phyloP scores from a whole-genome alignment of 2,113 vertebrate species.

The Scartelaos histophorus region DNA sequence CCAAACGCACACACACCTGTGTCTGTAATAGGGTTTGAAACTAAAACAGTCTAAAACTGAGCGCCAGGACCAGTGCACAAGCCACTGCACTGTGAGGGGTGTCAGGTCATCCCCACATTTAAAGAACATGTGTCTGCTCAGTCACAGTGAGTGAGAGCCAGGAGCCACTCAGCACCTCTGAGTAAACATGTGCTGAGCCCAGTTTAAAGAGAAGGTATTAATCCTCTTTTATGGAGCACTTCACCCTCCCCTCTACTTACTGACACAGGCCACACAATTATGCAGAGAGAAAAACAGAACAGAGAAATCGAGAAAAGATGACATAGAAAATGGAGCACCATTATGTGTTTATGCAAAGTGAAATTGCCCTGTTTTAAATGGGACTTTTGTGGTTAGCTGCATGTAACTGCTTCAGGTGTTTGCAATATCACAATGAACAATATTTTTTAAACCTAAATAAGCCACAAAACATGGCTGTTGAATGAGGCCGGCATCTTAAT shows the following conservation, averaged over 20 bases:
- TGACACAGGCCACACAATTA: constrained; percentile 18
- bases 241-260: constrained; percentile 28
- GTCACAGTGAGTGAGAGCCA: constrained; percentile 24
- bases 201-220: constrained; percentile 53
- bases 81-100: background rate
- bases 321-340: constrained; percentile 9
- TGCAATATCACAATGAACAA: constrained; percentile 45
- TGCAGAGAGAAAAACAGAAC: background rate
- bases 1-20: background rate
- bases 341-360: constrained; percentile 1
- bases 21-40: background rate
- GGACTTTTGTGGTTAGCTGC: constrained; percentile 5
- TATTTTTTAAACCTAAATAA: constrained; percentile 40
- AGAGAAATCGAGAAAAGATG: background rate
- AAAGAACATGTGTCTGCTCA: background rate
- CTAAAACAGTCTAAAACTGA: too few species aligned
- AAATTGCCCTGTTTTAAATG: constrained; percentile 8
- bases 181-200: constrained; percentile 34
- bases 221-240: constrained; percentile 57
- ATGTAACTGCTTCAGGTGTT: constrained; percentile 35
- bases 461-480: constrained; percentile 43
- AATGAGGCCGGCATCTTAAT: constrained; percentile 60
- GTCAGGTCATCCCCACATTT: background rate
- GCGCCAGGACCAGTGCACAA: background rate
- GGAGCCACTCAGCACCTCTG: constrained; percentile 46